These are phyloP conservation scores for Machimus rusticus DNA, from an alignment of 2,888 invertebrate species.

Conservation along the genomic window DNA sequence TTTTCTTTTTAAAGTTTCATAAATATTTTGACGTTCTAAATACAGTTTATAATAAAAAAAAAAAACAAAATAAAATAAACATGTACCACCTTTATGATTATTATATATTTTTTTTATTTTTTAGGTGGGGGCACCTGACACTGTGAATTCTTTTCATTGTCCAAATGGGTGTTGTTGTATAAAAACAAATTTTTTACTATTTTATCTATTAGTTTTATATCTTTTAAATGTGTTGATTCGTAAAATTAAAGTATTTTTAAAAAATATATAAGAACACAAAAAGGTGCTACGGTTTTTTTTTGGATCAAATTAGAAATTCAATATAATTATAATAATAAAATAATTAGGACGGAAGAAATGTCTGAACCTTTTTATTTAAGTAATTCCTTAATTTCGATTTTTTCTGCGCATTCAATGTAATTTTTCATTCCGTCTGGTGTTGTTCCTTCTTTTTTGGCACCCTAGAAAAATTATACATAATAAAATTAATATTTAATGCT, in stretches of 20 bases:
- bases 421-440: constrained; percentile 84
- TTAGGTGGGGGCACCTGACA: not conserved
- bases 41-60: not conserved
- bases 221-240: no score
- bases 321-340: not conserved
- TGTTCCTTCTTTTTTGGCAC: constrained; percentile 80
- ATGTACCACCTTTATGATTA: no score
- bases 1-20: not conserved
- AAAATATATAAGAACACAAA: not conserved
- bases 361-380: constrained; percentile 55
- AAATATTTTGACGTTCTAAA: not conserved
- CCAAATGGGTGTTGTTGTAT: not conserved
- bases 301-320: not conserved
- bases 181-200: not conserved
- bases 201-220: not conserved
- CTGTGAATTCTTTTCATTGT: not conserved
- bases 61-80: not conserved
- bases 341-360: not conserved
- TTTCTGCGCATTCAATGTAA: constrained; percentile 90
- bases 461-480: constrained; percentile 64
- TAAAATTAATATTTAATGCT: not conserved
- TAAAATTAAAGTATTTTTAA: no score
- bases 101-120: not conserved
- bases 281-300: no score
- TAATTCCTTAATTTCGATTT: constrained; percentile 86